Evolutionary conservation across 2,797 vertebrate genomes (phyloP), one percentile per base, ranked within the genome.

Genomic region (Numenius phaeopus): DNA sequence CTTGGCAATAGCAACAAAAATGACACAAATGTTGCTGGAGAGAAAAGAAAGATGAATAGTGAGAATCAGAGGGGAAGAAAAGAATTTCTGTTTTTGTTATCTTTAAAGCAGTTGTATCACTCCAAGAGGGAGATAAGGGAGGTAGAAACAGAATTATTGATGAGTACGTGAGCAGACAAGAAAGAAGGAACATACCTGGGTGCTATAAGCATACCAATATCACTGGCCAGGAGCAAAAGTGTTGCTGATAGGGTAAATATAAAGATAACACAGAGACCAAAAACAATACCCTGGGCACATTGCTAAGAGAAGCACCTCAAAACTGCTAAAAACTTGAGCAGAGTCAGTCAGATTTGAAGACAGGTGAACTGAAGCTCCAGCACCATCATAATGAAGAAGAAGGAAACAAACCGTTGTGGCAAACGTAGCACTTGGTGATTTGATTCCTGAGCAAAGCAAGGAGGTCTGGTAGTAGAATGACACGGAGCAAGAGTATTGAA

Each of bases 141-240:
- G 73, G 80, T 91, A 92, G 85, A 93, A 97, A 95, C 67, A 95
- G 91, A 95, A 96, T 94, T 96, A 90, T 89, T 93, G 90, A 96
- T 96, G 90, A 95, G 46, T 29, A 64, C 0, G 15, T 57, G 77
- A 82, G 70, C 93, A 94, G 91, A 84, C 77, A 90, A 84, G 83
- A 90, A 84, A 87, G 66, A 75, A 79, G 70, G 52, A 91, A 73
- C n/a, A 21, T 49, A 95, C 59, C 77, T 91, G 71, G 37, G 26
- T 96, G 88, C 81, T 54, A 5, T 23, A 16, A 93, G 85, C 80
- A 79, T 82, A 76, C 65, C 80, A 95, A 70, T 87, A 92, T 90
- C 89, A 66, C 64, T 59, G 78, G 50, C 71, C 88, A 86, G 62
- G 58, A 93, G 73, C 87, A 95, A 77, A 89, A 91, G 66, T 42